Evolutionary conservation across 2,888 invertebrate genomes (phyloP), one percentile per base, ranked within the genome.

Genomic region (Odontothrips loti): DNA sequence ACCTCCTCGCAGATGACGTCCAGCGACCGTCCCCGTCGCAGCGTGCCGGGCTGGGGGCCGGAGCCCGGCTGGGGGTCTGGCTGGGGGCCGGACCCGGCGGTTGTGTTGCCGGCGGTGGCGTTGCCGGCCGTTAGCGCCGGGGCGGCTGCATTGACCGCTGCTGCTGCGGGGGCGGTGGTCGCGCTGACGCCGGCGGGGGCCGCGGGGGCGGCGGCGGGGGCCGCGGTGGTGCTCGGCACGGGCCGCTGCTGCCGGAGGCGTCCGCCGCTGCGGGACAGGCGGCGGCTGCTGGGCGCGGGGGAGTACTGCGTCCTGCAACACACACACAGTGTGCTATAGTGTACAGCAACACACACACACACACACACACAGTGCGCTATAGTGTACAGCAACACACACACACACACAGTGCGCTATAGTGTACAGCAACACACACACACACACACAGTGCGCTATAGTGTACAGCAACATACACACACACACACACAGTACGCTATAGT

Each of bases 1-100:
- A 93, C 91, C 87, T 94, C 93, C 87, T 94, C 94, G 86, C 93
- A 90, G 86, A 94, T 93, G 82, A 93, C 92, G 83, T 94, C 94
- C 86, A 82, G 82, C 68, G 82, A 82, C 63, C 63, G 20, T 89
- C 89, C 84, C 89, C 89, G 83, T 89, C 89, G 85, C 89, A 89
- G 89, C 89, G 89, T 85, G 83, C 47, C 86, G 75, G 80, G 79
- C 78, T 79, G 79, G 79, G 79, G 29, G 63, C 79, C 79, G 79
- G 84, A 84, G 84, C 85, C 85, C 85, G 85, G 85, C 84, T 85
- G 85, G 63, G 58, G 80, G 82, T 6, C 51, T 20, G 86, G 80
- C 68, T 27, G 34, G 34, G 27, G 27, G 68, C 87, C 86, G 84
- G 87, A 75, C 58, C 47, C 78, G 82, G 79, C 34, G 51, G 48